These are phyloP conservation scores for Electrophaes corylata DNA, from an alignment of 2,888 invertebrate genomes.

Conservation along the genomic window DNA sequence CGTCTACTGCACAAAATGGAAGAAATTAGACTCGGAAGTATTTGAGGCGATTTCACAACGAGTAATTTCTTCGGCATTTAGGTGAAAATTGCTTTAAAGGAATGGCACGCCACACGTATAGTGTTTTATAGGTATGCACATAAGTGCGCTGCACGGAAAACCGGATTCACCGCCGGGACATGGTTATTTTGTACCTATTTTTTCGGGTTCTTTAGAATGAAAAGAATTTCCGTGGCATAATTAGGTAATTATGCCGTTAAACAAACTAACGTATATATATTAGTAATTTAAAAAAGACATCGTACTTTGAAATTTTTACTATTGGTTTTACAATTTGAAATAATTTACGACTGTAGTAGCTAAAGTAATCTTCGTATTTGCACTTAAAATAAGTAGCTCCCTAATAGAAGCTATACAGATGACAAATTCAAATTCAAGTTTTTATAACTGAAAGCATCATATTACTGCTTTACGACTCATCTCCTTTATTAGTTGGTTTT, in stretches of 20 bases:
- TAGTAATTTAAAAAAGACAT: no score
- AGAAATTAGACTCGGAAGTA: slow-evolving; percentile 6
- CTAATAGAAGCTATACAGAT: neutral
- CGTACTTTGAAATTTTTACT: no score
- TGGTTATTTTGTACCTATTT: neutral
- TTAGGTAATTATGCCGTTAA: no score
- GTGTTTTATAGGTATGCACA: neutral
- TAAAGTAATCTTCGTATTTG: neutral
- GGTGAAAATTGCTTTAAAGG: slow-evolving; percentile 7
- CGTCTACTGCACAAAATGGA: neutral
- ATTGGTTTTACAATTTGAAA: no score
- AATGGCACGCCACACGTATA: slow-evolving; percentile 3
- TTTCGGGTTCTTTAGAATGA: neutral
- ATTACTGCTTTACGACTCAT: slow-evolving; percentile 11
- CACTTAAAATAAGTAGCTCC: neutral
- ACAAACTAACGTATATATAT: no score
- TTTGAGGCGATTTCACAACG: slow-evolving; percentile 15
- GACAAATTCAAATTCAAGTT: slow-evolving; percentile 16
- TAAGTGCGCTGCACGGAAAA: slow-evolving; percentile 8
- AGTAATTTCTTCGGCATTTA: slow-evolving; percentile 14
- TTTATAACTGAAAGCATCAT: slow-evolving; percentile 6
- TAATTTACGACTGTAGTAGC: no score
- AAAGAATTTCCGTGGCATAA: neutral
- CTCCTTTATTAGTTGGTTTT: slow-evolving; percentile 5
- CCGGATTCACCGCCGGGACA: neutral